Base-by-base conservation (phyloP, 2,888 invertebrate genomes). In the Stenodema calcarata region DNA sequence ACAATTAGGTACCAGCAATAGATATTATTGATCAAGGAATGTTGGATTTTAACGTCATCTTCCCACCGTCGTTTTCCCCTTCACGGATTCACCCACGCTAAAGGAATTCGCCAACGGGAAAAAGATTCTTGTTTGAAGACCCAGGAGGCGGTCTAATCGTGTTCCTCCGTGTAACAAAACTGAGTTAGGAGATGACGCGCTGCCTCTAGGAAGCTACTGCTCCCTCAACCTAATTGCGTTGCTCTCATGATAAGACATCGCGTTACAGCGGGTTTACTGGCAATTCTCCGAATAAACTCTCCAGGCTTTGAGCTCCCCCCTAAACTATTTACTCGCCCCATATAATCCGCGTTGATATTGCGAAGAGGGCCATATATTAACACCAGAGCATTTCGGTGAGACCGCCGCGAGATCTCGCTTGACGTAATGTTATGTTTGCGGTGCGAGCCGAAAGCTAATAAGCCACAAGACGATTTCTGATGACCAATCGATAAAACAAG, bases 141-240 rank as follows among this genome's bases (percentile, higher is more conserved):
- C 41, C 41, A 18, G 76, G 76, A 42, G 42, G 18, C 35, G 76
- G 35, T 76, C 76, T 76, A 76, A 76, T 76, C 42, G 76, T 42
- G 42, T 76, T 76, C 42, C 76, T 76, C 76, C 76, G 41, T 41
- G 76, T 42, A 76, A 76, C 76, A 76, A 76, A 76, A 76, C 76
- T 76, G 76, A 76, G 76, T 76, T 76, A 76, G 76, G 76, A 30
- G 76, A 76, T 42, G 76, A 76, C 76, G 76, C 75, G 28, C 76
- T n/a, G 23, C 76, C 41, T 35, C 76, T 35, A 76, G 42, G 76
- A 42, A 54, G 54, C 54, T 54, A n/a, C 42, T 76, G 42, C 76
- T 76, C 76, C 35, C 76, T 42, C 16, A 41, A 42, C n/a, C 35
- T 76, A 76, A 76, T 76, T 76, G 76, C 42, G 41, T 76, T 76